Evolutionary conservation across 1,140 invertebrate species (phyloP).

Genomic region (Atta colombica): DNA sequence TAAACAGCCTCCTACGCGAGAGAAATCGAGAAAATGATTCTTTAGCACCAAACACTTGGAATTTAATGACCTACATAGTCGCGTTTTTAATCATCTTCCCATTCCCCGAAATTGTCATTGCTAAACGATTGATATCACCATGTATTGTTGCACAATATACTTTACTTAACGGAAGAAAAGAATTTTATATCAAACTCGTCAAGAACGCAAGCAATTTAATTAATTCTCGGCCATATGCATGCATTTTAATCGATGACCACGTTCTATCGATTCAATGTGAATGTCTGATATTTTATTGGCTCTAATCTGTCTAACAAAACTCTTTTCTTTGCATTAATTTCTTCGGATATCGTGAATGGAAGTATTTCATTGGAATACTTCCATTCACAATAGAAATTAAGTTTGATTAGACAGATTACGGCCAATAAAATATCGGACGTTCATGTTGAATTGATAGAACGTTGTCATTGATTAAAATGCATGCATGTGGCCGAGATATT

Average conservation of each 20-base stretch:
- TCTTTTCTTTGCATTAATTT: constrained; percentile 40
- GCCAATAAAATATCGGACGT: too few relatives aligned
- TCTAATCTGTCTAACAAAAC: background rate
- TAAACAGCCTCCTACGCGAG: constrained; percentile 14
- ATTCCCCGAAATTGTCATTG: constrained; percentile 34
- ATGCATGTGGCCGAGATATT: too few relatives aligned
- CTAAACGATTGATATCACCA: constrained; percentile 61
- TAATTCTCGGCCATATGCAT: constrained; percentile 34
- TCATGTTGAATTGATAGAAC: too few relatives aligned
- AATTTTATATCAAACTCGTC: constrained; percentile 49
- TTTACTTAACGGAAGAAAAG: constrained; percentile 65
- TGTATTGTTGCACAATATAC: constrained; percentile 69
- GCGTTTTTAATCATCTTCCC: background rate
- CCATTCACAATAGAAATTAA: too few relatives aligned
- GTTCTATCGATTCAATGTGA: constrained; percentile 3
- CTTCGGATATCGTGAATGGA: constrained; percentile 31
- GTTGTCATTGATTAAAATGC: too few relatives aligned
- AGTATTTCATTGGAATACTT: constrained; percentile 37
- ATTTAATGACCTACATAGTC: constrained; percentile 25
- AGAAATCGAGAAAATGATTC: constrained; percentile 45
- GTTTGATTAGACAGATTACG: too few relatives aligned
- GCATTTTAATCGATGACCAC: constrained; percentile 38
- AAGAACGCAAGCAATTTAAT: constrained; percentile 32
- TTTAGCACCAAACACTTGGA: constrained; percentile 57
- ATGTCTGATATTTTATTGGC: background rate